Percentiles rank a stretch among this genome's conserved stretches.
These are phyloP conservation scores for Hylia prasina DNA, from an alignment of 2,113 vertebrate species.

Conservation along the genomic window DNA sequence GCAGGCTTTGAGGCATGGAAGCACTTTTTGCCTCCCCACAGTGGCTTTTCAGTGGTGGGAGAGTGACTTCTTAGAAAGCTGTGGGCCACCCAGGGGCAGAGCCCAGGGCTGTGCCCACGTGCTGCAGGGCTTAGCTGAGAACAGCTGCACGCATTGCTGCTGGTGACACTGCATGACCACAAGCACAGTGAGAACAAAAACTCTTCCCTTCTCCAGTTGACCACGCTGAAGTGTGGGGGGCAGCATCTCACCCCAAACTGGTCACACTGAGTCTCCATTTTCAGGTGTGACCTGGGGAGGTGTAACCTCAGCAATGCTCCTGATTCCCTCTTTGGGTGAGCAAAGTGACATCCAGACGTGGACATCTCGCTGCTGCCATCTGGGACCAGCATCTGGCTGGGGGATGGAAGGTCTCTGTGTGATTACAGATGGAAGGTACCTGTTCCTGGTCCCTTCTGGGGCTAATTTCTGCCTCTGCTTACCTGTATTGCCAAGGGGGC, in stretches of 20 bases:
- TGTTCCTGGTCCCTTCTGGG: not conserved
- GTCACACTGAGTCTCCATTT: not conserved
- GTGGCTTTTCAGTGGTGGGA: not conserved
- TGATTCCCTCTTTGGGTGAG: not conserved
- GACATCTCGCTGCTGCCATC: not conserved
- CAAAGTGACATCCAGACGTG: not conserved
- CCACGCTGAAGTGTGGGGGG: fast-evolving
- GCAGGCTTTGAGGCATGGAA: not conserved
- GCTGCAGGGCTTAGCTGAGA: not conserved
- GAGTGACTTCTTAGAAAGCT: not conserved
- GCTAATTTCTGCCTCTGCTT: not conserved
- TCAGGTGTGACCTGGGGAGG: not conserved
- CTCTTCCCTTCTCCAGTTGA: not conserved
- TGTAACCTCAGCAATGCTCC: fast-evolving
- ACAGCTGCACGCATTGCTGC: fast-evolving
- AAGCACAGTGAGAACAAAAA: not conserved
- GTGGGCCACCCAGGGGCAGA: not conserved
- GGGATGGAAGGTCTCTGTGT: not conserved
- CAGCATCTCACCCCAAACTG: not conserved
- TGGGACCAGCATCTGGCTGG: not conserved
- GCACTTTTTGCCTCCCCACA: not conserved
- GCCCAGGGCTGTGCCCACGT: fast-evolving
- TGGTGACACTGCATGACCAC: not conserved
- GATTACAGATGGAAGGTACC: not conserved
- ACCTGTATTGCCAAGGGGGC: not conserved